Conservation (phyloP, 2,113 vertebrate species). For the Elephas maximus region DNA sequence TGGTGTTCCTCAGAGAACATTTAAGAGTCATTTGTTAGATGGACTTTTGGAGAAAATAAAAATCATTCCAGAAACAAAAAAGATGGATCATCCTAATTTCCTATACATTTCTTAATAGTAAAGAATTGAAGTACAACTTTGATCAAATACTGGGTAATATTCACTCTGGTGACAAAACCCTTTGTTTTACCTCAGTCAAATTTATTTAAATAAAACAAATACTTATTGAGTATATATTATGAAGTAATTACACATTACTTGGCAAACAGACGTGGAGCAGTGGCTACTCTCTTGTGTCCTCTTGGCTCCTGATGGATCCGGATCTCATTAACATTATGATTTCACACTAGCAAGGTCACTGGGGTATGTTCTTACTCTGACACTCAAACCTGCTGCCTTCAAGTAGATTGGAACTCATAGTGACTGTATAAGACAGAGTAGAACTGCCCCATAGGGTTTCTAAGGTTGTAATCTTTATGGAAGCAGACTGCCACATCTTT, state of each 20-base stretch:
- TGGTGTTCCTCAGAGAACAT: slow-evolving; percentile 62
- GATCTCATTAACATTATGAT: not conserved
- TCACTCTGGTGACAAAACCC: not conserved
- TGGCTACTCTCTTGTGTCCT: not conserved
- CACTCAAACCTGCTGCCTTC: not conserved
- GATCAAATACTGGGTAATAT: not conserved
- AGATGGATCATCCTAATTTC: not conserved
- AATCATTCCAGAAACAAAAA: slow-evolving; percentile 26
- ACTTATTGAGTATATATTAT: not conserved
- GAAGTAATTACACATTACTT: not conserved
- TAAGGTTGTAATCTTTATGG: too few species aligned
- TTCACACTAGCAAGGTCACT: not conserved
- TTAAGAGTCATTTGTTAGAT: not conserved
- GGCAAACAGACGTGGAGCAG: not conserved
- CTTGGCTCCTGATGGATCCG: not conserved
- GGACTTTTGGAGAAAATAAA: not conserved
- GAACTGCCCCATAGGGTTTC: too few species aligned
- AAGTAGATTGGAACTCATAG: too few species aligned
- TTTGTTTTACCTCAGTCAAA: not conserved
- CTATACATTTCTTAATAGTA: slow-evolving; percentile 5
- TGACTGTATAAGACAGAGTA: too few species aligned
- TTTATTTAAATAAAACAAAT: not conserved
- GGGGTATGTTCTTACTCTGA: not conserved
- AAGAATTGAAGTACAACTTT: slow-evolving; percentile 49
- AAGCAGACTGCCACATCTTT: too few species aligned